A percentile compares a stretch with the other conserved stretches of the same genome.
phyloP scores from a whole-genome alignment of 2,888 invertebrate species.

The Orthonychiurus folsomi region DNA sequence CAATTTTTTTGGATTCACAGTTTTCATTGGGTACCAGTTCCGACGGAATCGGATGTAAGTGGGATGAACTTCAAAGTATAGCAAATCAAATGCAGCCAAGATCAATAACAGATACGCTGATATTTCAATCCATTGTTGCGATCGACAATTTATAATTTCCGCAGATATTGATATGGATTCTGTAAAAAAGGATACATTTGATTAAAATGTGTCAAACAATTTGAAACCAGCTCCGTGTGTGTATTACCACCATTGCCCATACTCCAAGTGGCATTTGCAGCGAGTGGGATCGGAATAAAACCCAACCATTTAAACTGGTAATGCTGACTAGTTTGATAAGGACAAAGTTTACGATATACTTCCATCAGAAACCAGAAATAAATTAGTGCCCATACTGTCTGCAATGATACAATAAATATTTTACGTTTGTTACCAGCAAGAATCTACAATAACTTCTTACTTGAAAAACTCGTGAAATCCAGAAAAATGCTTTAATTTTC shows the following conservation, averaged over 20 bases:
- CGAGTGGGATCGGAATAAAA: background rate
- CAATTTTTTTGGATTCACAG: background rate
- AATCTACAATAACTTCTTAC: background rate
- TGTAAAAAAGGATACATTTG: background rate
- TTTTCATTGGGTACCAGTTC: constrained; percentile 13
- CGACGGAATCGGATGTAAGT: constrained; percentile 10
- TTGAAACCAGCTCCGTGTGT: background rate
- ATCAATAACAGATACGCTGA: background rate
- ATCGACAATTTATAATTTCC: background rate
- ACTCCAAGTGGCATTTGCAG: background rate
- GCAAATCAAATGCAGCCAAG: background rate
- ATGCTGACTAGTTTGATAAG: background rate
- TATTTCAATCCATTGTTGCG: constrained; percentile 5
- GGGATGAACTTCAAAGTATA: constrained; percentile 7
- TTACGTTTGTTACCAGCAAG: background rate
- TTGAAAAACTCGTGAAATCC: constrained; percentile 8
- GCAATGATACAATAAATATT: constrained; percentile 3
- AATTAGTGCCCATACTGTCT: constrained; percentile 7
- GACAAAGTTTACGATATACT: constrained; percentile 8
- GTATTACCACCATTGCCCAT: background rate
- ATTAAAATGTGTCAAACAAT: too few relatives aligned
- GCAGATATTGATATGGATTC: background rate
- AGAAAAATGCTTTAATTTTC: background rate
- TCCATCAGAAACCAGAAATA: constrained; percentile 6
- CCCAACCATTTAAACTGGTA: constrained; percentile 7